Conservation (phyloP, 1,140 invertebrate genomes). For the Anadara kagoshimensis region DNA sequence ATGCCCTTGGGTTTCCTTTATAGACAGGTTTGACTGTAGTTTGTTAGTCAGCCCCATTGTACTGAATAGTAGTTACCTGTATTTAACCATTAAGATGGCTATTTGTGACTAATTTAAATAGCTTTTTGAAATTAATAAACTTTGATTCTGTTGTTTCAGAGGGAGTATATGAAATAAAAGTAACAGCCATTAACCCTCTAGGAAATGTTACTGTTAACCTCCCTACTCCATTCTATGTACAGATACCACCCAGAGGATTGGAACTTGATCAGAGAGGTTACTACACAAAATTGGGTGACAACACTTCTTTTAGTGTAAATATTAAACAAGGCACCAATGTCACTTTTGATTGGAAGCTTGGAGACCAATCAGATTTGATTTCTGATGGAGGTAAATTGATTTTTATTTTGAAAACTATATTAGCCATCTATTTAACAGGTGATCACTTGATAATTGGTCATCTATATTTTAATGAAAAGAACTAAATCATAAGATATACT, state of each 20-base stretch:
- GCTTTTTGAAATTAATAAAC: not conserved
- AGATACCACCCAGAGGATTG: conserved; percentile 43
- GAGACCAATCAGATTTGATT: conserved; percentile 49
- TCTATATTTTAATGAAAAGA: too few species aligned
- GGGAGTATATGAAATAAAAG: conserved; percentile 55
- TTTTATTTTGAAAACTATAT: too few species aligned
- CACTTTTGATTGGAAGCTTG: conserved; percentile 60
- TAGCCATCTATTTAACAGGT: too few species aligned
- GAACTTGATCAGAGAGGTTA: conserved; percentile 13
- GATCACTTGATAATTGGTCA: too few species aligned
- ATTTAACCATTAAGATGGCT: too few species aligned
- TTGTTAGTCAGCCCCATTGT: too few species aligned
- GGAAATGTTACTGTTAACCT: conserved; percentile 46
- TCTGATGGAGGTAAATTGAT: conserved; percentile 43
- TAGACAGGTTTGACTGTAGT: too few species aligned
- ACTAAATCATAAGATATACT: too few species aligned
- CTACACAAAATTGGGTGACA: conserved; percentile 44
- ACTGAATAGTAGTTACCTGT: too few species aligned
- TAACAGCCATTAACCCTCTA: conserved; percentile 58
- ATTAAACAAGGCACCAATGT: conserved; percentile 50
- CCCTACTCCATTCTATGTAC: conserved; percentile 47
- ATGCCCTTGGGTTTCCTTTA: too few species aligned
- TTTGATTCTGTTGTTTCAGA: conserved; percentile 43
- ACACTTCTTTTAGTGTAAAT: conserved; percentile 34
- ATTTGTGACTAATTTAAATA: too few species aligned